Percentiles rank a stretch among this genome's conserved stretches.
Conservation (phyloP, 2,797 vertebrate species). For the Propithecus deckenii region DNA sequence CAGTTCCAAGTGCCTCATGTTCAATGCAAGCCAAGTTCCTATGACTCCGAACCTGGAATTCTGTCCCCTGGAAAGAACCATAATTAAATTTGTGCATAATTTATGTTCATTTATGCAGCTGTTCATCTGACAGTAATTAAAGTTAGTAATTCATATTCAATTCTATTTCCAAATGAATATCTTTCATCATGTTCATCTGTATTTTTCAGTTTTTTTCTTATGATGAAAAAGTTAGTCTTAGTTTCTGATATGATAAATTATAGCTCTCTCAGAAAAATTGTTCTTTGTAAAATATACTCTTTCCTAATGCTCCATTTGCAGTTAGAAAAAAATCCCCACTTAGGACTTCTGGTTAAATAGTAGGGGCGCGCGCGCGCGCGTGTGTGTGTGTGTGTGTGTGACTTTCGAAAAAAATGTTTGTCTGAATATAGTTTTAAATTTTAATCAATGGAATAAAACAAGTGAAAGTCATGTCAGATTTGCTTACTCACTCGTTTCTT, state of each 20-base stretch:
- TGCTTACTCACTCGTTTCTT: constrained; percentile 33
- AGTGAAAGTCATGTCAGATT: constrained; percentile 16
- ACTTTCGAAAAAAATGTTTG: background rate
- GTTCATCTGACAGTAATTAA: background rate
- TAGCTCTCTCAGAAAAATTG: background rate
- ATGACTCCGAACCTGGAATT: background rate
- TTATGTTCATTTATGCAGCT: background rate
- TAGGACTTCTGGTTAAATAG: background rate
- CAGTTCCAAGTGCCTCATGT: background rate
- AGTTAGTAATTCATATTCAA: background rate
- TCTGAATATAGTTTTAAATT: constrained; percentile 4
- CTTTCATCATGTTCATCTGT: background rate
- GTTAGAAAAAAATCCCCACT: background rate
- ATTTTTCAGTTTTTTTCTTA: background rate
- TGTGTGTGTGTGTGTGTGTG: background rate
- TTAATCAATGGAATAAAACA: constrained; percentile 54
- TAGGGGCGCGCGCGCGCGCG: too few species aligned
- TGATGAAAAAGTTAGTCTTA: background rate
- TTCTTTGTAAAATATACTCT: background rate
- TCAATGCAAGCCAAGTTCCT: background rate
- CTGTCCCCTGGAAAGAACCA: background rate
- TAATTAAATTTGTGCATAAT: background rate
- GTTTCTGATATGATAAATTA: background rate
- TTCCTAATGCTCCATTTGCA: background rate
- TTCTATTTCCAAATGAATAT: background rate